Evolutionary conservation across 2,113 vertebrate species (phyloP).

Genomic region (Herpetotheres cachinnans): DNA sequence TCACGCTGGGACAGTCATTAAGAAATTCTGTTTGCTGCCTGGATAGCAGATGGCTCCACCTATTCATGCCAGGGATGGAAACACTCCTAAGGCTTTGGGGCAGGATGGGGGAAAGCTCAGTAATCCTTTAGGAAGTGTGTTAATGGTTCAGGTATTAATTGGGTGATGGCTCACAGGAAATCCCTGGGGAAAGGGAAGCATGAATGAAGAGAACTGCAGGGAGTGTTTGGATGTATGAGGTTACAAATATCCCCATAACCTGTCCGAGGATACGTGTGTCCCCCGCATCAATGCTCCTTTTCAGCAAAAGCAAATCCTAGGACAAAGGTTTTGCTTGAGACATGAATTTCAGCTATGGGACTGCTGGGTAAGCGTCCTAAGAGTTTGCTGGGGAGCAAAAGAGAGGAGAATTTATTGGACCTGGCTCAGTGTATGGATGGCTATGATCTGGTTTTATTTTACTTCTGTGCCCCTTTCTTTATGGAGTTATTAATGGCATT

Average conservation of each 20-base stretch:
- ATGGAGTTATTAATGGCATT: background rate
- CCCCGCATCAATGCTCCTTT: background rate
- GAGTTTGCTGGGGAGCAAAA: background rate
- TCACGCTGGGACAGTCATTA: background rate
- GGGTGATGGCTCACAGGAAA: background rate
- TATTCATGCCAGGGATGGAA: conserved; percentile 13
- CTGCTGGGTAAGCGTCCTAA: background rate
- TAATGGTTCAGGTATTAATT: background rate
- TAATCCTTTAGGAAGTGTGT: background rate
- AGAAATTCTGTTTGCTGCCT: conserved; percentile 7
- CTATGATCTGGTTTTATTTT: background rate
- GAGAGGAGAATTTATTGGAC: background rate
- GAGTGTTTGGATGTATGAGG: background rate
- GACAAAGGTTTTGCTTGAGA: background rate
- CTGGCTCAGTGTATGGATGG: background rate
- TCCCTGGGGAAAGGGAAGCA: background rate
- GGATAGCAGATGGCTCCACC: conserved; percentile 25
- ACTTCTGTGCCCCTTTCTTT: background rate
- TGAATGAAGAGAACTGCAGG: background rate
- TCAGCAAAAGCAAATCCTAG: background rate
- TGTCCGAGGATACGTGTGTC: fast-evolving
- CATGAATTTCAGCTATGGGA: background rate
- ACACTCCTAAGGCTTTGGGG: background rate
- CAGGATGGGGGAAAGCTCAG: background rate
- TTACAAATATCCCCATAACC: background rate